Evolutionary conservation across 2,113 vertebrate genomes (phyloP), one percentile per base, ranked within the genome.

Genomic region (Gobiocypris rarus): DNA sequence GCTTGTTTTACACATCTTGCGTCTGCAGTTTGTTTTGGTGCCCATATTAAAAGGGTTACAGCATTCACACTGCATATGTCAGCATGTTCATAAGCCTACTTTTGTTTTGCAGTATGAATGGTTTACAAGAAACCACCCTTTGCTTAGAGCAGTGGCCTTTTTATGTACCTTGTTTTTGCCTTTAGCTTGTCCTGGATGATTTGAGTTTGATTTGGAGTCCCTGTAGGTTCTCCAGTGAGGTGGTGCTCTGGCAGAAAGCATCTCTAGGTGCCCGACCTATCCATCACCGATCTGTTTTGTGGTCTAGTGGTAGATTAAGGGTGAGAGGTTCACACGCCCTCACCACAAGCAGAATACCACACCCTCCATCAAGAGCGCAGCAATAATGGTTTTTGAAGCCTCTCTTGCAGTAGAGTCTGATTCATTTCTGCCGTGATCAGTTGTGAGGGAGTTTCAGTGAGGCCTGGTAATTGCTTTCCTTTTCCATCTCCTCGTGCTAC

Each of bases 351-450:
- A n/a, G 48, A 85, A 77, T 28, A 41, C 70, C 38, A 75, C 81
- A 78, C 77, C 75, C 63, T 41, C 45, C 48, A 48, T 11, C 41
- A 85, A 61, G 31, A 65, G 26, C 75, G 24, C 9, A 14, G 54
- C 70, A 24, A n/a, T 86, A 84, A 90, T 88, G 8, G 54, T 77
- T 90, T 89, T 79, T 83, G 78, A 88, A 82, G 71, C 41, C 78
- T 85, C 67, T 73, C 54, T 70, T 83, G 78, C 83, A 69, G 78
- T 80, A 54, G 34, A 83, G 71, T 89, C 70, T 58, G 86, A 87
- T 91, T 84, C 31, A 76, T 89, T 91, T 91, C 80, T 82, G 58
- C 71, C 75, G 84, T 78, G 88, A 88, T 89, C 87, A 85, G 77
- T 85, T 87, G 83, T 89, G 82, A 84, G 84, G 65, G 70, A 84